Evolutionary conservation across 2,797 vertebrate species (phyloP).

Genomic region (Orientallactaga sibirica): DNA sequence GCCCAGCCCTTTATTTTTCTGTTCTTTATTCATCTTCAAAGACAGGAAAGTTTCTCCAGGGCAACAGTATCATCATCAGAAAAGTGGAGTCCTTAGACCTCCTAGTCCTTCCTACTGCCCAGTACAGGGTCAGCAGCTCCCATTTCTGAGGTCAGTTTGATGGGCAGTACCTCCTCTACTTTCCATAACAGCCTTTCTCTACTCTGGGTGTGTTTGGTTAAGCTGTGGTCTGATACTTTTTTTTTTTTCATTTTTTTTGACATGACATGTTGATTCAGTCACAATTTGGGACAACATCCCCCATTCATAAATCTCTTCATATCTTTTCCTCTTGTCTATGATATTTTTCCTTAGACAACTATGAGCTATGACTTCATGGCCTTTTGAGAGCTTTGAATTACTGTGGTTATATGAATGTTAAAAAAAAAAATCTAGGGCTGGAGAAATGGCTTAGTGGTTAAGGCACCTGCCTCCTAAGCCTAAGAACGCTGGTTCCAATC

Average conservation of each 20-base stretch:
- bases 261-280: not conserved
- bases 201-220: not conserved
- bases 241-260: not conserved
- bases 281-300: not conserved
- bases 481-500: no score
- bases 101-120: not conserved
- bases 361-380: not conserved
- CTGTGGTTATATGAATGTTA: not conserved
- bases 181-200: not conserved
- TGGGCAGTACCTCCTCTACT: rapidly evolving
- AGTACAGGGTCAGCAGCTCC: not conserved
- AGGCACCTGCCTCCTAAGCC: no score
- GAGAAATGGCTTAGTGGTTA: no score
- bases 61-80: not conserved
- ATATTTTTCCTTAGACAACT: conserved; percentile 46
- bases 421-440: not conserved
- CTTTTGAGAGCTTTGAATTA: conserved; percentile 5
- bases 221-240: conserved; percentile 32
- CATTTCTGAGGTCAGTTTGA: not conserved
- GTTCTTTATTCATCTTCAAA: conserved; percentile 27
- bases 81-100: not conserved
- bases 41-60: not conserved
- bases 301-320: conserved; percentile 3
- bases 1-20: not conserved
- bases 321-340: not conserved